These are phyloP conservation scores for Clamator glandarius DNA, from an alignment of 2,797 vertebrate species.

Conservation along the genomic window DNA sequence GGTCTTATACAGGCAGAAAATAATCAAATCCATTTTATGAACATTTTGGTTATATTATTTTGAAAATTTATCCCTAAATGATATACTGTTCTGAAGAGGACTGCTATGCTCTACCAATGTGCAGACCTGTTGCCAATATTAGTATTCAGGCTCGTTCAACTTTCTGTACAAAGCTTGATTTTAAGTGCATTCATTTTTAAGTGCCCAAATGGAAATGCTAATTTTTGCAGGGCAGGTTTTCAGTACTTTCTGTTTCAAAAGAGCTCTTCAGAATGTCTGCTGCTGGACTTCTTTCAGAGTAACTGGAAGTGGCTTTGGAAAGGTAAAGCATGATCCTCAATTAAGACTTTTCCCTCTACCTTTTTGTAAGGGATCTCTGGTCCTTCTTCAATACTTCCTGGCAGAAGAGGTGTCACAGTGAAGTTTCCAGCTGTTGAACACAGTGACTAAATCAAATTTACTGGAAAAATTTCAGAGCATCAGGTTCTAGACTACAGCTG, in stretches of 20 bases:
- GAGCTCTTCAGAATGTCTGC: background rate
- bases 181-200: background rate
- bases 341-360: background rate
- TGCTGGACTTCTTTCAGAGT: background rate
- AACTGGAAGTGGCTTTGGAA: background rate
- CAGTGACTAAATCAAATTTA: background rate
- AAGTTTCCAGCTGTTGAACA: background rate
- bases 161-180: background rate
- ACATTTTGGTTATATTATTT: conserved; percentile 28
- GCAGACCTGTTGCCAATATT: background rate
- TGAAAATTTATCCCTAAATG: background rate
- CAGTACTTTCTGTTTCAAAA: background rate
- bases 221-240: conserved; percentile 11
- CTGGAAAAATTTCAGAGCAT: background rate
- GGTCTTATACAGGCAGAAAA: background rate
- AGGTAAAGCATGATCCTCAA: background rate
- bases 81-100: background rate
- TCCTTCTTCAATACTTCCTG: background rate
- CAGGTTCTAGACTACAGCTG: background rate
- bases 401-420: background rate
- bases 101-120: background rate
- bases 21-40: conserved; percentile 58
- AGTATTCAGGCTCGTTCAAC: background rate
- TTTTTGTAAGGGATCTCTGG: background rate
- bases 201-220: conserved; percentile 26